Evolutionary conservation across 2,113 vertebrate genomes (phyloP), one percentile per base, ranked within the genome.

Genomic region (Platysternon megacephalum): DNA sequence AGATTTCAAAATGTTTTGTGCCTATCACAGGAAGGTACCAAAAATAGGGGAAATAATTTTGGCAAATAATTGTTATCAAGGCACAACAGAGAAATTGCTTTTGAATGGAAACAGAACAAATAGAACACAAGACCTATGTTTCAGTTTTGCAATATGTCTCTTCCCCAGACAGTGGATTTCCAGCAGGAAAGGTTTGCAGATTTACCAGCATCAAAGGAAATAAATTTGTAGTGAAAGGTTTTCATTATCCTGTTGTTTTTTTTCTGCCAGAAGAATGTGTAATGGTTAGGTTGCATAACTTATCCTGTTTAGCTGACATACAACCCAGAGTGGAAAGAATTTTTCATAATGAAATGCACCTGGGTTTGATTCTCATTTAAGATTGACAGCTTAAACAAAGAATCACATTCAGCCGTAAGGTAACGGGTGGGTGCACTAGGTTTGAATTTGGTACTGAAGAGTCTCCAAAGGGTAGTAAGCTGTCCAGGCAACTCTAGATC

Each of bases 11-110:
- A n/a, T 86, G 5, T 85, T 68, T 92, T 94, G 91, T 90, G 17
- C 11, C 26, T 91, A 58, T 81, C 48, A 85, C 44, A 94, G 28
- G 53, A 95, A 78, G 48, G 42, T 51, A 46, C 44, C 48, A 58
- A 56, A 48, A 87, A 82, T 83, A 68, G 26, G 22, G 81, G 93
- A 96, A 94, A 92, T 52, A 61, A 85, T 88, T 79, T 58, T 68
- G 92, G 85, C 88, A 95, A 92, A 82, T 88, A 82, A 68, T 84
- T 92, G 35, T 80, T 84, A 89, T 93, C 58, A 94, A 79, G 48
- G 61, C 74, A 53, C n/a, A 87, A 85, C 0, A 1, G 52, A 53
- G 21, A 78, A 87, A 92, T 85, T 48, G 79, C 48, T 92, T 95
- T 94, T 90, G 86, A 95, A 90, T 86, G 53, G 13, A 49, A 85